A percentile compares a stretch with the other conserved stretches of the same genome.
Conservation (phyloP, 2,888 invertebrate genomes). For the Dryocosmus kuriphilus region DNA sequence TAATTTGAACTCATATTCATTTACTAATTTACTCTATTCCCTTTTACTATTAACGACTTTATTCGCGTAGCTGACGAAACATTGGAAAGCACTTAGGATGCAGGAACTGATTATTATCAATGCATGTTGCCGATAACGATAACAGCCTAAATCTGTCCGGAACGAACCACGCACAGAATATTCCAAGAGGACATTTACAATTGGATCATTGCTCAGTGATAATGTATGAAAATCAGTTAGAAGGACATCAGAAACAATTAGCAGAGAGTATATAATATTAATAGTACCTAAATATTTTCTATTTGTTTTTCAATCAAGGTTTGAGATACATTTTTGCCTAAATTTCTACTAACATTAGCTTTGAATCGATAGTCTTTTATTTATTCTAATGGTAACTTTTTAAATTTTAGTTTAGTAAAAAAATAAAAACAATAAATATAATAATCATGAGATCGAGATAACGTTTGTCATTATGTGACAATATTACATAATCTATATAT, state of each 20-base stretch:
- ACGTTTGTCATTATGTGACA: neutral
- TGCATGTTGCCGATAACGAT: slow-evolving; percentile 26
- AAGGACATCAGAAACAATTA: neutral
- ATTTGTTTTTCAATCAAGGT: no score
- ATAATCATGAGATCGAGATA: no score
- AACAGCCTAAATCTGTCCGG: slow-evolving; percentile 15
- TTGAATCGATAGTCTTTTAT: no score
- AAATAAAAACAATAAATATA: no score
- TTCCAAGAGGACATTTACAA: slow-evolving; percentile 21
- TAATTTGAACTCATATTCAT: no score
- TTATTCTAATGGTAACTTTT: no score
- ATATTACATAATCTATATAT: neutral
- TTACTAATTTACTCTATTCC: no score
- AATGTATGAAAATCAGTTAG: neutral
- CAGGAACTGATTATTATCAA: slow-evolving; percentile 18
- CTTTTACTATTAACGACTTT: neutral
- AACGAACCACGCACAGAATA: slow-evolving; percentile 29
- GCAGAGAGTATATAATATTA: neutral
- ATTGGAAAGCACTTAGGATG: slow-evolving; percentile 27
- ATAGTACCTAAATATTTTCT: neutral
- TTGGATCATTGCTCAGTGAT: neutral
- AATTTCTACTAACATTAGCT: no score
- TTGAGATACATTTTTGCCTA: no score
- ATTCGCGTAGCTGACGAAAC: neutral
- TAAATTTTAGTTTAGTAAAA: no score